Evolutionary conservation across 2,113 vertebrate species (phyloP), one percentile per base, ranked within the genome.

Genomic region (Atlantisia rogersi): DNA sequence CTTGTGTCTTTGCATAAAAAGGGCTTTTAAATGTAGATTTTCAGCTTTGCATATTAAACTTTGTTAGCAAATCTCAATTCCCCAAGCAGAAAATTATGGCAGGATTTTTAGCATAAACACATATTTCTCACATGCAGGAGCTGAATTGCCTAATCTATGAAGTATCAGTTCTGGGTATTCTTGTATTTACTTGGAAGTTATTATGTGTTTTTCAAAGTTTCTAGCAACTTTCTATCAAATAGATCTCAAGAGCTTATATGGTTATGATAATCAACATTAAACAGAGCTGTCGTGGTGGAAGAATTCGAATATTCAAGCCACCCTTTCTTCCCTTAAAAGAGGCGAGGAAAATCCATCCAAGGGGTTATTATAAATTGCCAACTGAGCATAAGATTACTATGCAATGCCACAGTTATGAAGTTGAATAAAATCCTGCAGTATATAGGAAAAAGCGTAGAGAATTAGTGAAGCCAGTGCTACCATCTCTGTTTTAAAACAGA

Each of bases 261-360:
- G 64, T 80, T 92, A 96, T 89, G 88, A 88, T 92, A 92, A 96
- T 94, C 92, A 95, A 95, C 96, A 94, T 89, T 95, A 91, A 95
- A 93, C 67, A 92, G 69, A 94, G 67, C 42, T 84, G 87, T 35
- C 17, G 3, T 74, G 29, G 70, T 35, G 69, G 39, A 24, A 92
- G 91, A 96, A 94, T 91, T 95, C 83, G 77, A 94, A 94, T 95
- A 95, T 55, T 87, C 42, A 79, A 94, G 86, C 67, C 70, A 94
- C 81, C 67, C 67, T 73, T 95, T 92, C 21, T 76, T 82, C 53
- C 67, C 64, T 87, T 60, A 76, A 63, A 94, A 89, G 81, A 91
- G 83, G 63, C 77, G 80, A 39, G 63, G 88, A 89, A 92, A 96
- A 96, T 96, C 96, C 94, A 97, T 96, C 87, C 55, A 56, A 55